Evolutionary conservation across 2,888 invertebrate species (phyloP), one percentile per base, ranked within the genome.

Genomic region (Phasia obesa): DNA sequence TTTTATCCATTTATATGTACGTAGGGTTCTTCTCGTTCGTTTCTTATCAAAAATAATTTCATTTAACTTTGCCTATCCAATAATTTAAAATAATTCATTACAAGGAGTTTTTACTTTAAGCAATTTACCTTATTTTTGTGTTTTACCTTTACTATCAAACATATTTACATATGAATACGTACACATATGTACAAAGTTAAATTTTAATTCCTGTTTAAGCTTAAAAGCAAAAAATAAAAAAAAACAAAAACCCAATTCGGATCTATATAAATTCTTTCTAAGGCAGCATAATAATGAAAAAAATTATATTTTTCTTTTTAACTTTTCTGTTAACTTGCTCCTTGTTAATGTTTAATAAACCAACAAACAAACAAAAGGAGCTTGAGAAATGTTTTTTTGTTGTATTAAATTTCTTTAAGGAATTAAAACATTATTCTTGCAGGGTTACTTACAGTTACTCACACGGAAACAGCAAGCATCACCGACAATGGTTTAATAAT

Each of bases 341-440:
- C 67, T 76, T 31, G 65, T 51, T 49, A 25, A 57, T 25, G 35
- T 59, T 69, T 55, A n/a, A 62, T 53, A 62, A 77, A 77, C 17
- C 13, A 9, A 67, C 44, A 47, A 6, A 42, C 7, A 27, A 4
- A 27, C 27, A 27, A 4, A 27, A 4, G 27, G 3, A 27, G 1
- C 31, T 67, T 42, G 49, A n/a, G 53, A 69, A 69, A 60, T 27
- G 31, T 17, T 42, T 47, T 51, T 7, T 67, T 59, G 17, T 59
- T 23, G 60, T 69, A 55, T 49, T 55, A 47, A 55, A 70, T 77
- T 62, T 79, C 83, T 79, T 79, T 38, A 83, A 71, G 83, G 67
- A 76, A 79, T 76, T 79, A 75, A 71, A 55, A 60, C 35, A 59
- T 47, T 70, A 78, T 53, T 17, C 21, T 31, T 31, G 27, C 31